Conservation (phyloP, 2,113 vertebrate species). For the Myocastor coypus region DNA sequence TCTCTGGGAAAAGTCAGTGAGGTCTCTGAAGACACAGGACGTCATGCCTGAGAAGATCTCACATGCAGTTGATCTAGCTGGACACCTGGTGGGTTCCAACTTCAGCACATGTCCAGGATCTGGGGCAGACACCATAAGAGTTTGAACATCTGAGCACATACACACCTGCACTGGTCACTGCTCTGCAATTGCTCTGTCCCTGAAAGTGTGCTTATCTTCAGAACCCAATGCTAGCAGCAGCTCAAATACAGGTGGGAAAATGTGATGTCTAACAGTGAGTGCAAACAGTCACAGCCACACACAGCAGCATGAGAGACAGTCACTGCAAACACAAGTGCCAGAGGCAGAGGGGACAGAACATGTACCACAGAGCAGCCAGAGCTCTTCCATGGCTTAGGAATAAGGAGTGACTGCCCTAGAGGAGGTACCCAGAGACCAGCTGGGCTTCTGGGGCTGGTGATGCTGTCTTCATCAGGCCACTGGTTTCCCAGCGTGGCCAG, state of each 20-base stretch:
- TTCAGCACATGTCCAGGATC: fast-evolving
- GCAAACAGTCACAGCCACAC: fast-evolving
- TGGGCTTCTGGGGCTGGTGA: not conserved
- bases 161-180: not conserved
- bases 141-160: not conserved
- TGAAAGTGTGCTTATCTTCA: too few species aligned
- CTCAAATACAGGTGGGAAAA: fast-evolving
- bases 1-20: not conserved
- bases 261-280: fast-evolving
- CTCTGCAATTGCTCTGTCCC: not conserved
- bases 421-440: not conserved
- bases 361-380: not conserved
- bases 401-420: not conserved
- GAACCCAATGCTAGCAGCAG: not conserved
- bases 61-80: fast-evolving
- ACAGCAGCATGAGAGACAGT: fast-evolving
- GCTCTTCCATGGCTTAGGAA: not conserved
- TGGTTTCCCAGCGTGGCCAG: fast-evolving
- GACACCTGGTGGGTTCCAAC: not conserved
- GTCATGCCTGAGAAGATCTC: fast-evolving
- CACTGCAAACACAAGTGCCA: not conserved
- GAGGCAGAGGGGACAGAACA: not conserved
- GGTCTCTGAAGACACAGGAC: not conserved
- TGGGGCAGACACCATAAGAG: fast-evolving
- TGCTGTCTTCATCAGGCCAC: not conserved